Base-by-base conservation (phyloP, 2,797 vertebrate genomes). In the Scomberomorus guttatus region DNA sequence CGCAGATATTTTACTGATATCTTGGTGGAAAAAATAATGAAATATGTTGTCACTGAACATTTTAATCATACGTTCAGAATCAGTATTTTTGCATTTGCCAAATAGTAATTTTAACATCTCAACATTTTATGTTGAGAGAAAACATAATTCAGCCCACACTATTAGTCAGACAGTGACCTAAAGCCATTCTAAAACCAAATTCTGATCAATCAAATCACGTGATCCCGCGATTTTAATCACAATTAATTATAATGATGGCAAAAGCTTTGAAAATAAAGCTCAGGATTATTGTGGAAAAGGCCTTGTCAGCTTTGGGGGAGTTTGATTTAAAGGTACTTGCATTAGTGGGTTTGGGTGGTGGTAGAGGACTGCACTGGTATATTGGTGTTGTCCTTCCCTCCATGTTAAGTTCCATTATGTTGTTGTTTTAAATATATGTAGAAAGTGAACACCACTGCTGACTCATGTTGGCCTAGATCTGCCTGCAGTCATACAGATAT, bases 401-500 rank as follows among this genome's bases (percentile, higher is more conserved):
- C 59, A n/a, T 24, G 11, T 44, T 34, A 58, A 52, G 32, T 25
- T 65, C 32, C 27, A 46, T 1, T 24, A 59, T 70, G 37, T 15
- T 61, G 64, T 64, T 29, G 37, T 51, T 59, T 70, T 57, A 57
- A 50, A 58, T 52, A 34, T 34, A 58, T 52, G 27, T 34, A 60
- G 27, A 56, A 62, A 54, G 27, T 20, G 44, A 75, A 57, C 18
- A 9, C 11, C 39, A 8, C 22, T 69, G 66, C 66, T 84, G 68
- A 75, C n/a, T 77, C 64, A 57, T 32, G n/a, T 51, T 65, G 58
- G 27, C 73, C 37, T 39, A 50, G 37, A 63, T 54, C 25, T 65
- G 55, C 64, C 11, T 69, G 65, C 46, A 59, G 67, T 65, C 66
- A 72, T 50, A 56, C 42, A 52, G 51, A 79, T 59, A 12, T 75